Base-by-base conservation (phyloP, 2,113 vertebrate genomes). In the Podiceps cristatus region DNA sequence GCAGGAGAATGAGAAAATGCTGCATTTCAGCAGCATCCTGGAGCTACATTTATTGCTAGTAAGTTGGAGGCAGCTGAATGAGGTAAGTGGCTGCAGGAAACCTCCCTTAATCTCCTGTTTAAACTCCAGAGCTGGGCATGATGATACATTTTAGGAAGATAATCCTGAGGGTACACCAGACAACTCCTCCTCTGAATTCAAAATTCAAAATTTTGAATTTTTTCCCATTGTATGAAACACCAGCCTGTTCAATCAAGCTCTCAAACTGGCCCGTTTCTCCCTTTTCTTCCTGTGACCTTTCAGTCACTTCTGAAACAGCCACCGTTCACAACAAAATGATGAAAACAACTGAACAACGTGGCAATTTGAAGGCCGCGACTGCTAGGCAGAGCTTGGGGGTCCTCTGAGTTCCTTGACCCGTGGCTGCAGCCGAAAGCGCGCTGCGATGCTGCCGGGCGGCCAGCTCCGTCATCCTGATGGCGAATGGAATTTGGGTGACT, bases 361-460 rank as follows among this genome's bases (percentile, higher is more conserved):
- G 22, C 35, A 12, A 50, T 50, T 35, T 45, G 45, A 18, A 45
- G 17, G 45, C 45, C 45, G 17, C 14, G 49, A 42, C 18, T 27
- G 17, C 18, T 18, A 28, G n/a, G 44, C 52, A 76, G 53, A 35
- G 45, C 45, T 50, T 4, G 1, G 35, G 35, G 44, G 29, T 44
- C 31, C 44, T 49, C 18, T 1, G 18, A 42, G 15, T 28, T 31
- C 47, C 33, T 37, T 45, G 27, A 18, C 16, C 18, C 1, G 1
- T 44, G 35, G 44, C 35, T 35, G 27, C 31, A 60, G 47, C 2
- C 4, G 25, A 23, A 68, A 28, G 23, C 35, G 13, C 1, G 1
- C 10, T 31, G n/a, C 3, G 0, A 4, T 69, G 31, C 45, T 68
- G 27, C 19, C 9, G 2, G 19, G 29, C 3, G 2, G 35, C 71